Percentiles rank a stretch among this genome's conserved stretches.
Evolutionary conservation across 2,797 vertebrate genomes (phyloP).

Genomic region (Coilia nasus): DNA sequence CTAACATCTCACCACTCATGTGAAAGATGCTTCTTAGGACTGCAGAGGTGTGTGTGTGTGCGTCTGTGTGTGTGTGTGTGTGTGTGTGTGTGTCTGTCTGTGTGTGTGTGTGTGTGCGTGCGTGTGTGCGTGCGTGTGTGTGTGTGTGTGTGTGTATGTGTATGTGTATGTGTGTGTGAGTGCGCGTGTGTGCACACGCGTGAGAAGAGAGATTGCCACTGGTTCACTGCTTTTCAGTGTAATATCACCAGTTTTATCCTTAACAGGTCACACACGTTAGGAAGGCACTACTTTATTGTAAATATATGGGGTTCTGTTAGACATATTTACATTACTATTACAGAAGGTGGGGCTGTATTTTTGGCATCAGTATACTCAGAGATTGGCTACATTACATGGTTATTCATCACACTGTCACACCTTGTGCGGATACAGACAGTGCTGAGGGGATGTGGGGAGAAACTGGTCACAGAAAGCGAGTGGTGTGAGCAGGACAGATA

Average conservation of each 20-base stretch:
- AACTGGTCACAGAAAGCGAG: neutral
- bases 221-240: conserved; percentile 30
- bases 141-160: neutral
- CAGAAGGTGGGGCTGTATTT: neutral
- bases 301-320: conserved; percentile 23
- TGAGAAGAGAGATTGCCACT: no score
- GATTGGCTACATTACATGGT: neutral
- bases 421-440: neutral
- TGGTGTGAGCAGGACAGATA: conserved; percentile 2
- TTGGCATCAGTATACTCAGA: neutral
- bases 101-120: neutral
- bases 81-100: neutral
- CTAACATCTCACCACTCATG: conserved; percentile 47
- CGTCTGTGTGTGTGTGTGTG: conserved; percentile 22
- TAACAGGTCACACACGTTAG: conserved; percentile 31
- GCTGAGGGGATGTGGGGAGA: conserved; percentile 10
- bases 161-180: no score
- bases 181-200: neutral
- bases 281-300: conserved; percentile 9
- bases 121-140: neutral
- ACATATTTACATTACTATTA: neutral
- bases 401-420: neutral
- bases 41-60: conserved; percentile 6
- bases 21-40: conserved; percentile 38
- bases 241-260: neutral